Evolutionary conservation across 1,140 invertebrate species (phyloP), one percentile per base, ranked within the genome.

Genomic region (Mya arenaria): DNA sequence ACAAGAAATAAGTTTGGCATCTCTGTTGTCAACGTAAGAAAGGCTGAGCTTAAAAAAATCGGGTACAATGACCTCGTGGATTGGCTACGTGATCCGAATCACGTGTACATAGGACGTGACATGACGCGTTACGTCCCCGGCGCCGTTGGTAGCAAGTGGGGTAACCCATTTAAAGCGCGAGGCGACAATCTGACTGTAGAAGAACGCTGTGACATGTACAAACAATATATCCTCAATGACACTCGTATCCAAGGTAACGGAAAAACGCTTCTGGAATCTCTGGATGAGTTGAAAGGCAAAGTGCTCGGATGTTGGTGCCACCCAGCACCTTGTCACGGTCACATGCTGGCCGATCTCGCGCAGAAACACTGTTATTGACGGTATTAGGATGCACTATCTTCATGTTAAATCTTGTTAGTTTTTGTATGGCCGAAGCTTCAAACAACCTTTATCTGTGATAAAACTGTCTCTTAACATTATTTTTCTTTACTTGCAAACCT

Each of bases 281-380:
- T 87, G 23, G 78, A 74, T 5, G 86, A 84, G 65, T 48, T 84
- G 0, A 84, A 84, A 66, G 86, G 86, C 0, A 87, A 85, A 41
- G 74, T 52, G 15, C 48, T 87, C 17, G 86, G 86, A 2, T 87
- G 86, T 37, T 87, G 86, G 86, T 87, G 86, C 75, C 78, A 83
- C 36, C 86, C 86, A 23, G 73, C 83, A 10, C 73, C 17, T 39
- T 87, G 86, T 60, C 83, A 85, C 52, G 86, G 84, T 28, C 82
- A 85, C 41, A 63, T 81, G 30, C 62, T 87, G 4, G 32, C 44
- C 23, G 62, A 74, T 39, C 69, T 82, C 4, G n/a, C n/a, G n/a
- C n/a, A n/a, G n/a, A n/a, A n/a, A n/a, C n/a, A n/a, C n/a, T n/a
- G n/a, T n/a, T n/a, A n/a, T n/a, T n/a, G n/a, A n/a, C n/a, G n/a